These are phyloP conservation scores for Ametastegia equiseti DNA, from an alignment of 2,888 invertebrate species.

Conservation along the genomic window DNA sequence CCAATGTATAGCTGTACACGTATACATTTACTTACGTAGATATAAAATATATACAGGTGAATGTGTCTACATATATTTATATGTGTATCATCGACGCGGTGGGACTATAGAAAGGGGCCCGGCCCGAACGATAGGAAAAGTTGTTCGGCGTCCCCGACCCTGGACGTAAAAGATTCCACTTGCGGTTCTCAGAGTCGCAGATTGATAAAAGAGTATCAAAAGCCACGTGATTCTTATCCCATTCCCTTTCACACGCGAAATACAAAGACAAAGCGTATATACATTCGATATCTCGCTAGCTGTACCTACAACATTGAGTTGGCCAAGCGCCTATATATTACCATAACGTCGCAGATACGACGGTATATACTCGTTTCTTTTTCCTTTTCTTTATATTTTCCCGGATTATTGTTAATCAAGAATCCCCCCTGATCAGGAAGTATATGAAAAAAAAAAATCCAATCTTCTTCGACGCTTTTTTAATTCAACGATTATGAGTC, in stretches of 20 bases:
- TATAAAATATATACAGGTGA: neutral
- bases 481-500: too few relatives aligned
- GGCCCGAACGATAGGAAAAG: conserved; percentile 44
- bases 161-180: conserved; percentile 46
- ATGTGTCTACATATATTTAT: neutral
- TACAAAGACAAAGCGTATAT: conserved; percentile 25
- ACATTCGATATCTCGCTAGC: neutral
- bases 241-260: conserved; percentile 24
- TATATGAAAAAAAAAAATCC: neutral
- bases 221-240: conserved; percentile 33
- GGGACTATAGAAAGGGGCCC: conserved; percentile 16
- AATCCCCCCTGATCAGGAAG: too few relatives aligned
- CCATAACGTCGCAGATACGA: neutral
- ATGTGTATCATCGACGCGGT: neutral
- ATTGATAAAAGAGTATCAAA: conserved; percentile 43
- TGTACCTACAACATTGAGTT: neutral
- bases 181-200: conserved; percentile 15
- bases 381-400: neutral
- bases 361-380: neutral
- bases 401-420: too few relatives aligned
- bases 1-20: neutral
- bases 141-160: conserved; percentile 43
- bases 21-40: too few relatives aligned
- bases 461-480: too few relatives aligned
- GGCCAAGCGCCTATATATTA: too few relatives aligned